Evolutionary conservation across 2,797 vertebrate species (phyloP).

Genomic region (Myotis vivesi): DNA sequence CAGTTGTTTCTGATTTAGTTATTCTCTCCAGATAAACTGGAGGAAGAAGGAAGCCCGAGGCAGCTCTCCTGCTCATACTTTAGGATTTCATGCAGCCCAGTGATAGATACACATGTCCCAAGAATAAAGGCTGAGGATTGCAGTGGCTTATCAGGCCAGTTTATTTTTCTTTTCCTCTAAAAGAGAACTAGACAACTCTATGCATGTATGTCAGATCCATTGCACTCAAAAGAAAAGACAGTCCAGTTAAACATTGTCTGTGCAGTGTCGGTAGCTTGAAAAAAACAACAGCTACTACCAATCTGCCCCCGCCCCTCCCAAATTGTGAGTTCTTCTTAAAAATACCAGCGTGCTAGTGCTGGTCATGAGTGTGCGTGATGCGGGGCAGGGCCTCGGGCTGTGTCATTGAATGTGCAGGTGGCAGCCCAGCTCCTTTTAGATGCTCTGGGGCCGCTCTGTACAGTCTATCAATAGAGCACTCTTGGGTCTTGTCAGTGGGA

Average conservation of each 20-base stretch:
- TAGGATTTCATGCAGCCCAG: background rate
- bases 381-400: rapidly evolving
- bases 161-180: background rate
- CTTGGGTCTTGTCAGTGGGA: background rate
- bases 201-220: background rate
- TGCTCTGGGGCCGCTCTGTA: background rate
- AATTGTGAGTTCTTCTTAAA: background rate
- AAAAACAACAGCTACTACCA: background rate
- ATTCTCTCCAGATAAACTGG: background rate
- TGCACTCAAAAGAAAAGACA: background rate
- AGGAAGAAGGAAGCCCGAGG: background rate
- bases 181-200: background rate
- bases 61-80: background rate
- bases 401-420: background rate
- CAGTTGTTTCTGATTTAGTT: background rate
- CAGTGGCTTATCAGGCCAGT: background rate
- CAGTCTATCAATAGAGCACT: no score
- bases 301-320: background rate
- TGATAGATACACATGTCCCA: background rate
- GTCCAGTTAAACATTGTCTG: background rate
- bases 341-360: background rate
- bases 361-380: no score
- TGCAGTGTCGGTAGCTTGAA: background rate
- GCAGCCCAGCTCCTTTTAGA: background rate
- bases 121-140: background rate